A percentile compares a stretch with the other conserved stretches of the same genome.
Evolutionary conservation across 1,140 invertebrate genomes (phyloP).

Genomic region (Pseudoatta argentina): DNA sequence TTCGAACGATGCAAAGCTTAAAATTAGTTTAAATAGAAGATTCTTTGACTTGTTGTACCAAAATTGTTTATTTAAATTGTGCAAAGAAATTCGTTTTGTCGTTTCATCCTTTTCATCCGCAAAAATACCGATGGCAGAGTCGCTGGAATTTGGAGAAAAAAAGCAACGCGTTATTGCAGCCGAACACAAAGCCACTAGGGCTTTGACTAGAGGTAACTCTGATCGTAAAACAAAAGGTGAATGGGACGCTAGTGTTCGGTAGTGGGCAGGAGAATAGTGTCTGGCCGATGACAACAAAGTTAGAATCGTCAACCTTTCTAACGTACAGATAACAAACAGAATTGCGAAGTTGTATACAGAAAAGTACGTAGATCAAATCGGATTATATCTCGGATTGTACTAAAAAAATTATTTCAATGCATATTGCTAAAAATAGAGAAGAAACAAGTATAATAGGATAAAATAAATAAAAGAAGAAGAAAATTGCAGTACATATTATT

Average conservation of each 20-base stretch:
- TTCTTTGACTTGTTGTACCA: neutral
- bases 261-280: conserved; percentile 26
- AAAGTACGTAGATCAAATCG: neutral
- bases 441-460: neutral
- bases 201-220: conserved; percentile 54
- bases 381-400: neutral
- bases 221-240: conserved; percentile 58
- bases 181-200: conserved; percentile 42
- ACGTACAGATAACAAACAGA: neutral
- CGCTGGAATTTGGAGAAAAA: conserved; percentile 27
- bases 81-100: conserved; percentile 9
- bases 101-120: neutral
- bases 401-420: neutral
- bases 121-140: conserved; percentile 43
- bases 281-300: conserved; percentile 42
- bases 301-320: conserved; percentile 25
- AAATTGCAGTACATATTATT: neutral
- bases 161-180: conserved; percentile 48
- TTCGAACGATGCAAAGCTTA: neutral
- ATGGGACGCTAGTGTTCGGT: conserved; percentile 40
- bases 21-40: neutral
- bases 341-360: neutral
- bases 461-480: neutral
- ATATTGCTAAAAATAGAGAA: neutral
- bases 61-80: conserved; percentile 32